Percentiles rank a stretch among this genome's conserved stretches.
phyloP scores from a whole-genome alignment of 2,113 vertebrate species.

The Mesocricetus auratus region DNA sequence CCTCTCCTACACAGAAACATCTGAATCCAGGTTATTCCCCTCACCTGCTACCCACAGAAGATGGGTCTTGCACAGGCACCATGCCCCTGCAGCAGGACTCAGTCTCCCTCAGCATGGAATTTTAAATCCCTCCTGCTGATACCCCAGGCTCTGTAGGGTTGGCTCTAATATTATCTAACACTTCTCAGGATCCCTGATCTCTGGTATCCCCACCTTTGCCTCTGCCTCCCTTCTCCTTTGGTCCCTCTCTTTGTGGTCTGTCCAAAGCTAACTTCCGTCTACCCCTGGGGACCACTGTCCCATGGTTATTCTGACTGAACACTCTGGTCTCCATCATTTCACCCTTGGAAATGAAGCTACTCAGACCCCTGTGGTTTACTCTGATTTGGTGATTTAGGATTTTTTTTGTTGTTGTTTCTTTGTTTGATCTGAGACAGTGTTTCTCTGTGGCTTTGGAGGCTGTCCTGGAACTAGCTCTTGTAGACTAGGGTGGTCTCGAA shows the following conservation, averaged over 20 bases:
- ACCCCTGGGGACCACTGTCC: neutral
- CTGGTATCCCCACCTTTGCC: neutral
- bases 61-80: neutral
- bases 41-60: neutral
- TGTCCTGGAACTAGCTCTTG: too few relatives aligned
- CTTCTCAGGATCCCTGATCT: neutral
- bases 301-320: neutral
- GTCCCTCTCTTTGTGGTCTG: neutral
- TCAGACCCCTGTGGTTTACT: neutral
- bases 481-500: too few relatives aligned
- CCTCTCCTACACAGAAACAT: neutral
- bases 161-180: neutral
- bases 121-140: neutral
- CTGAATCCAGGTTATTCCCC: neutral
- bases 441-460: too few relatives aligned
- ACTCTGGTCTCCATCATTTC: accelerated
- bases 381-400: neutral
- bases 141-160: neutral
- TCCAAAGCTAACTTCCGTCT: neutral
- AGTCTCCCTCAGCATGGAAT: neutral
- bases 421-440: too few relatives aligned
- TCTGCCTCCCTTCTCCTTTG: neutral
- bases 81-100: neutral
- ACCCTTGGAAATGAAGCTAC: too few relatives aligned
- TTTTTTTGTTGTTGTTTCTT: too few relatives aligned